Conservation (phyloP, 37 sponge, comb jelly and placozoan genomes). For the Halichondria panicea region DNA sequence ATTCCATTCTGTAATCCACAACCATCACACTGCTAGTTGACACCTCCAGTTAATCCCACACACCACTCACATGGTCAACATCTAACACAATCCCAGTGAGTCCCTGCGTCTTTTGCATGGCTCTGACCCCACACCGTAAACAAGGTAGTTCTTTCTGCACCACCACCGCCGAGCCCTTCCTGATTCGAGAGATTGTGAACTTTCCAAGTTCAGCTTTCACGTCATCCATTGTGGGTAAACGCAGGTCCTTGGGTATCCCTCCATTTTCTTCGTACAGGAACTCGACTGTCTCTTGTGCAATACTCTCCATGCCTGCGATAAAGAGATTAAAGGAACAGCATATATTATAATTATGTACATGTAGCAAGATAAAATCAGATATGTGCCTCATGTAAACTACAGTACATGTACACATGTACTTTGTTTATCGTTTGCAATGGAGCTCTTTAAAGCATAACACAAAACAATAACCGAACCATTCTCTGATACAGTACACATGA, state of each 20-base stretch:
- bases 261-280: constrained; percentile 96
- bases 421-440: too few species aligned
- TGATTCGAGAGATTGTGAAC: constrained; percentile 65
- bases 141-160: constrained; percentile 59
- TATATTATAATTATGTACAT: too few species aligned
- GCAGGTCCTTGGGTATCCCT: constrained; percentile 84
- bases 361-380: too few species aligned
- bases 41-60: too few species aligned
- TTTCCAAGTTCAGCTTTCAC: constrained; percentile 90
- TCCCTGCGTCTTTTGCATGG: constrained; percentile 92
- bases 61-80: constrained; percentile 30
- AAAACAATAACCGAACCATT: too few species aligned
- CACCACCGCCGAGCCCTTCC: constrained; percentile 73
- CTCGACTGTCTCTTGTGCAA: constrained; percentile 95
- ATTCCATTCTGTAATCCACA: not conserved
- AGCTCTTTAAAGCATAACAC: too few species aligned
- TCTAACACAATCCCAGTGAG: constrained; percentile 79
- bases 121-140: constrained; percentile 63
- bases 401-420: too few species aligned
- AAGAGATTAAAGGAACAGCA: too few species aligned
- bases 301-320: constrained; percentile 91
- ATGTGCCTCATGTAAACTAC: too few species aligned
- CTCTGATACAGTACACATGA: too few species aligned
- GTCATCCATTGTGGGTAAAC: constrained; percentile 90
- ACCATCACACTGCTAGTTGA: not conserved